Conservation (phyloP, 2,888 invertebrate species). For the Rhamnusium bicolor region DNA sequence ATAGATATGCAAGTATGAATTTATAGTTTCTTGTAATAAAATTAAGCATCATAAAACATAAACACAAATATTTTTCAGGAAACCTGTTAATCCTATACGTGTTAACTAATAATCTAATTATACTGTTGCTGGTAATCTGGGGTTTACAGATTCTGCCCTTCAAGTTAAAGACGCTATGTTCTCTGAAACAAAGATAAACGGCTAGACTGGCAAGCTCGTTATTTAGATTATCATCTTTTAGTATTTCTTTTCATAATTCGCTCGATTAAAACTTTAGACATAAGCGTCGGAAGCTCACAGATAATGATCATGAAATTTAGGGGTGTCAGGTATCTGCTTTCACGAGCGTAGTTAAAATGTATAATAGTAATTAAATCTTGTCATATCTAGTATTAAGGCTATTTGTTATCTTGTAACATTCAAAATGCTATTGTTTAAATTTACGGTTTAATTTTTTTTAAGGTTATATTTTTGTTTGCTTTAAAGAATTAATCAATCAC, state of each 20-base stretch:
- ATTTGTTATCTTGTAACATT: too few species aligned
- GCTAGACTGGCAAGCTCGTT: not conserved
- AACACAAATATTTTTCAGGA: not conserved
- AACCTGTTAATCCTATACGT: not conserved
- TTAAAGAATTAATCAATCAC: too few species aligned
- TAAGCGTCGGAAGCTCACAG: not conserved
- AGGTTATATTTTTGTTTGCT: too few species aligned
- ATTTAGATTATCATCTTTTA: not conserved
- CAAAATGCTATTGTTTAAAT: too few species aligned
- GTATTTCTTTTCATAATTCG: not conserved
- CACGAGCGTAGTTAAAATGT: not conserved
- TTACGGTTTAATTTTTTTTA: too few species aligned
- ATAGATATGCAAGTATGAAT: not conserved
- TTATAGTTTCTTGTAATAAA: not conserved
- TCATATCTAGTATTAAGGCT: not conserved
- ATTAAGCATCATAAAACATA: not conserved
- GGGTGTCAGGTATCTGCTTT: not conserved
- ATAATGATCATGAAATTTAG: not conserved
- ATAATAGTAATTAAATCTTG: not conserved
- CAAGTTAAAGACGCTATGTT: not conserved
- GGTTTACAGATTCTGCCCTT: not conserved
- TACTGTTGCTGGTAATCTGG: not conserved
- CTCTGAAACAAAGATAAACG: not conserved
- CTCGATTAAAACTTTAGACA: not conserved
- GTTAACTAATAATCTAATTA: conserved; percentile 13